These are phyloP conservation scores for Craterocephalus amniculus DNA, from an alignment of 2,797 vertebrate species.

Conservation along the genomic window DNA sequence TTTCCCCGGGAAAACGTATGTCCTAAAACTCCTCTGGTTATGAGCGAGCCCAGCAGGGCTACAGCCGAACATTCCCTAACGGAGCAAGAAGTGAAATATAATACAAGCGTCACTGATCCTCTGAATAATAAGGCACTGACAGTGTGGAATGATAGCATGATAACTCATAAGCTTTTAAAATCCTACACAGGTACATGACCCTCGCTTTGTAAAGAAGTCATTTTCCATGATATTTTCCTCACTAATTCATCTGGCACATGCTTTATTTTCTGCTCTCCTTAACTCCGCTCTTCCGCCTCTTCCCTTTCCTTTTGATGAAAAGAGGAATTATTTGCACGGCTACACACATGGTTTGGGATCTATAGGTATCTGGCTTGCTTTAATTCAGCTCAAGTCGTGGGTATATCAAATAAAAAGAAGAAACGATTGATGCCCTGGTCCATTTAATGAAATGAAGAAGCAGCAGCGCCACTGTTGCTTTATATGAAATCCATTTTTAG, in stretches of 20 bases:
- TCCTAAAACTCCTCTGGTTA: slow-evolving; percentile 83
- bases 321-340: slow-evolving; percentile 86
- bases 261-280: slow-evolving; percentile 57
- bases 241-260: slow-evolving; percentile 90
- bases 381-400: slow-evolving; percentile 84
- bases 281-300: slow-evolving; percentile 14
- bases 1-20: slow-evolving; percentile 85
- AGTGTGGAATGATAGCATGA: slow-evolving; percentile 93
- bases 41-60: slow-evolving; percentile 82
- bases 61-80: slow-evolving; percentile 62
- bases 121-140: slow-evolving; percentile 93
- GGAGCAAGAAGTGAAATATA: slow-evolving; percentile 79
- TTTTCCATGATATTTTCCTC: slow-evolving; percentile 84
- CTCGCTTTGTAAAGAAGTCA: slow-evolving; percentile 89
- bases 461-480: slow-evolving; percentile 81
- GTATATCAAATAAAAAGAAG: slow-evolving; percentile 64
- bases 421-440: slow-evolving; percentile 87
- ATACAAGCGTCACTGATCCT: slow-evolving; percentile 91
- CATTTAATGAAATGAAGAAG: slow-evolving; percentile 91
- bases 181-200: slow-evolving; percentile 90
- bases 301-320: slow-evolving; percentile 70
- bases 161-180: slow-evolving; percentile 92
- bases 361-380: slow-evolving; percentile 86
- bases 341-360: slow-evolving; percentile 91
- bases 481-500: slow-evolving; percentile 87